Percentiles rank a stretch among this genome's conserved stretches.
These are phyloP conservation scores for Drosophila novamexicana DNA, from an alignment of 1,140 invertebrate genomes.

Conservation along the genomic window DNA sequence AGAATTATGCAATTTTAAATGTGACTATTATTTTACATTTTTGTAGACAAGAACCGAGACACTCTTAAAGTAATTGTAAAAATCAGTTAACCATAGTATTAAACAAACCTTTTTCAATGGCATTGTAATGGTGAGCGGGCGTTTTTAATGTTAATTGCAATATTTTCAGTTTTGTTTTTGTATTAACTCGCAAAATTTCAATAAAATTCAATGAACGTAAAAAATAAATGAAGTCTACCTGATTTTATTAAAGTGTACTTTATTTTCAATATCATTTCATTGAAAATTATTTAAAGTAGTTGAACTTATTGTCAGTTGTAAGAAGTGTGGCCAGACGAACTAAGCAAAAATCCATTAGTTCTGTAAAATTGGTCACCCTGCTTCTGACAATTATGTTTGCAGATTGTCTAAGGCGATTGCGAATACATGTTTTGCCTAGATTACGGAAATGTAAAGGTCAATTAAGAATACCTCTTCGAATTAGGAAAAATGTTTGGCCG, in stretches of 20 bases:
- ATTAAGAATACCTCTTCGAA: too few relatives aligned
- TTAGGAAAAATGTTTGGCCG: too few relatives aligned
- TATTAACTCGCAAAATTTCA: slow-evolving; percentile 80
- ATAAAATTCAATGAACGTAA: slow-evolving; percentile 81
- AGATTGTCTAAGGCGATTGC: too few relatives aligned
- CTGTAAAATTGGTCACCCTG: background rate
- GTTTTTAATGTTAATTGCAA: slow-evolving; percentile 79
- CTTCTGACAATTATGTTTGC: background rate
- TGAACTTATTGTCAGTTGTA: background rate
- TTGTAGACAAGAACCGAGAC: slow-evolving; percentile 72
- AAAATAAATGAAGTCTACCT: slow-evolving; percentile 20
- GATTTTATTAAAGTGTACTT: background rate
- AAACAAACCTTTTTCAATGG: slow-evolving; percentile 73
- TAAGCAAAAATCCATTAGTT: background rate
- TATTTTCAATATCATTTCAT: background rate
- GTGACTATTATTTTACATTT: slow-evolving; percentile 80
- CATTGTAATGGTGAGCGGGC: slow-evolving; percentile 73
- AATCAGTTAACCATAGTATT: slow-evolving; percentile 82
- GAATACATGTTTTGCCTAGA: too few relatives aligned
- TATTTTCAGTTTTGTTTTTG: slow-evolving; percentile 75
- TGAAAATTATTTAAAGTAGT: background rate
- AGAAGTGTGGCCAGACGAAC: background rate
- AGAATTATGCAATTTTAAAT: slow-evolving; percentile 76
- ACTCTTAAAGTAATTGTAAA: slow-evolving; percentile 73
- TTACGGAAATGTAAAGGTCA: too few relatives aligned